These are phyloP conservation scores for Tenebrosternarchus preto DNA, from an alignment of 2,113 vertebrate species.

Conservation along the genomic window DNA sequence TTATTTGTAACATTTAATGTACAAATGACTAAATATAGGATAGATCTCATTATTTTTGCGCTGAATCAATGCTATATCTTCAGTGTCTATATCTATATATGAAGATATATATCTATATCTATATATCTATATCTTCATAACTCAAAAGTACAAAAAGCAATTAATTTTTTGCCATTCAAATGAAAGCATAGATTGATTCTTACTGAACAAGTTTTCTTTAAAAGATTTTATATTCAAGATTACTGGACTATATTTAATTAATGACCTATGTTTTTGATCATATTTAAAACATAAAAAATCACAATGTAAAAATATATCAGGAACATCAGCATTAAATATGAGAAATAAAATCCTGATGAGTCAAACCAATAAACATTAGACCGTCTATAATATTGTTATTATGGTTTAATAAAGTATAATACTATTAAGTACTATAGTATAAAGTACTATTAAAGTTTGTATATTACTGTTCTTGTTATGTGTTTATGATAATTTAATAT, in stretches of 20 bases:
- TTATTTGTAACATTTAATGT: background rate
- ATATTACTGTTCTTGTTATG: background rate
- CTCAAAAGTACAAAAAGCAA: slow-evolving; percentile 12
- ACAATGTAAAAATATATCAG: background rate
- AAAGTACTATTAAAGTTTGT: background rate
- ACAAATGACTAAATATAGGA: background rate
- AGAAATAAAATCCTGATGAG: background rate
- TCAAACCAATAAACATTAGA: background rate
- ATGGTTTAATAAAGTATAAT: too few relatives aligned
- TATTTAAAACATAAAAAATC: background rate
- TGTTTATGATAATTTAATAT: background rate
- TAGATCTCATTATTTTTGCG: background rate
- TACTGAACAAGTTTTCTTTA: background rate
- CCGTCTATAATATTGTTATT: too few relatives aligned
- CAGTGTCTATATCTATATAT: too few relatives aligned
- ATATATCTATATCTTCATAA: too few relatives aligned
- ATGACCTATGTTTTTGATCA: background rate
- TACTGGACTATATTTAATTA: background rate
- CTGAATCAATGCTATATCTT: background rate
- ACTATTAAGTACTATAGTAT: background rate
- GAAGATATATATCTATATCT: too few relatives aligned
- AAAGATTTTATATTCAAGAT: slow-evolving; percentile 21
- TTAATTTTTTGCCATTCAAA: slow-evolving; percentile 13
- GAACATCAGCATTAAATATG: background rate
- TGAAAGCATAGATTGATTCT: background rate